A percentile compares a stretch with the other conserved stretches of the same genome.
Evolutionary conservation across 1,140 invertebrate species (phyloP).

Genomic region (Battus philenor): DNA sequence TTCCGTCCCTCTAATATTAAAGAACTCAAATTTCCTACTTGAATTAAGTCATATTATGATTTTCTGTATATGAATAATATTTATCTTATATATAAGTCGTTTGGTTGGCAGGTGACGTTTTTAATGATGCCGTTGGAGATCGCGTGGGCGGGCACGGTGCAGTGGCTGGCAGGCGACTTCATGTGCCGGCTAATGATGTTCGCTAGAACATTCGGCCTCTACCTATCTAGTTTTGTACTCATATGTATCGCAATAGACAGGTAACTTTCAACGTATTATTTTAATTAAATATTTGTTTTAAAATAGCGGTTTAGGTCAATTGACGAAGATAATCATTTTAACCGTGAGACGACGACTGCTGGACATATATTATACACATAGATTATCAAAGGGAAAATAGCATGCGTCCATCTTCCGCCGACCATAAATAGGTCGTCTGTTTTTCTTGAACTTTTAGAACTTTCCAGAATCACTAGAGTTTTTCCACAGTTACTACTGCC

Average conservation of each 20-base stretch:
- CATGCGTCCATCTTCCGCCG: too few species aligned
- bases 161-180: constrained; percentile 87
- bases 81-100: too few species aligned
- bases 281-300: neutral
- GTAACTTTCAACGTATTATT: too few species aligned
- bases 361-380: neutral
- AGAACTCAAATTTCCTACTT: too few species aligned
- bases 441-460: too few species aligned
- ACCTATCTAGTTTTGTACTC: constrained; percentile 90
- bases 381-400: neutral
- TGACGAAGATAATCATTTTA: neutral
- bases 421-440: too few species aligned
- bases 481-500: too few species aligned
- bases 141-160: constrained; percentile 88
- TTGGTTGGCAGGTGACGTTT: constrained; percentile 92
- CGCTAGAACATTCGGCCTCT: constrained; percentile 90
- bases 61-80: too few species aligned
- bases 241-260: constrained; percentile 92
- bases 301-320: neutral
- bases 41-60: too few species aligned
- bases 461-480: too few species aligned
- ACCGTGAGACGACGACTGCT: neutral
- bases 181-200: constrained; percentile 91
- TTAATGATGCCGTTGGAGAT: constrained; percentile 95
- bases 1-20: too few species aligned